A percentile compares a stretch with the other conserved stretches of the same genome.
Conservation (phyloP, 1,140 invertebrate genomes). For the Cardiocondyla obscurior region DNA sequence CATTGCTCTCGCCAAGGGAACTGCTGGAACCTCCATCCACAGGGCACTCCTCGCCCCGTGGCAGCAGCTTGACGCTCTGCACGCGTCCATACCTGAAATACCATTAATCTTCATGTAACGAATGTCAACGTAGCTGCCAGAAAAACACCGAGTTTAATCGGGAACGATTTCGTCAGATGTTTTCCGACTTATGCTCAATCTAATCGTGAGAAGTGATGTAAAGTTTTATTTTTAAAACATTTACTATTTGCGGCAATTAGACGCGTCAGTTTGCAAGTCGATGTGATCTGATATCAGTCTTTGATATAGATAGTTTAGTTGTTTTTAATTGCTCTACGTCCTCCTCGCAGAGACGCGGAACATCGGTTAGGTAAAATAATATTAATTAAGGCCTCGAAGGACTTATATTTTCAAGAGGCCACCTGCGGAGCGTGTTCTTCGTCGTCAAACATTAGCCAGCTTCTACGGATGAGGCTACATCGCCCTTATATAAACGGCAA, state of each 20-base stretch:
- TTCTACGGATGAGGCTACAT: slow-evolving; percentile 67
- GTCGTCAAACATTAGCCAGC: slow-evolving; percentile 32
- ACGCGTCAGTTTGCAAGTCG: neutral
- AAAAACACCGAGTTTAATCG: neutral
- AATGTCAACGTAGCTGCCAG: neutral
- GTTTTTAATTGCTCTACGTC: neutral
- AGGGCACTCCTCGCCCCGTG: slow-evolving; percentile 86
- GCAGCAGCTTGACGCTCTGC: slow-evolving; percentile 96
- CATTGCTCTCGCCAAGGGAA: slow-evolving; percentile 78
- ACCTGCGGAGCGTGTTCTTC: neutral
- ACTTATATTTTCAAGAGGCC: slow-evolving; percentile 21
- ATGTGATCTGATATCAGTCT: neutral
- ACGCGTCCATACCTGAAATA: slow-evolving; percentile 96
- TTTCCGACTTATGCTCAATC: neutral
- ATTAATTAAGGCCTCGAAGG: neutral
- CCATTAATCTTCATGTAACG: neutral
- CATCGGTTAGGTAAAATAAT: neutral
- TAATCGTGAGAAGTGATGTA: neutral
- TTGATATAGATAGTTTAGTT: neutral
- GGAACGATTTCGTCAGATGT: neutral
- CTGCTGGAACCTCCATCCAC: slow-evolving; percentile 82
- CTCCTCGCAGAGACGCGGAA: neutral
- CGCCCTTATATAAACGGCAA: slow-evolving; percentile 57
- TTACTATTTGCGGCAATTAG: neutral
- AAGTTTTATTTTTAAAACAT: neutral